Evolutionary conservation across 1,140 invertebrate species (phyloP).

Genomic region (Temnothorax curvispinosus): DNA sequence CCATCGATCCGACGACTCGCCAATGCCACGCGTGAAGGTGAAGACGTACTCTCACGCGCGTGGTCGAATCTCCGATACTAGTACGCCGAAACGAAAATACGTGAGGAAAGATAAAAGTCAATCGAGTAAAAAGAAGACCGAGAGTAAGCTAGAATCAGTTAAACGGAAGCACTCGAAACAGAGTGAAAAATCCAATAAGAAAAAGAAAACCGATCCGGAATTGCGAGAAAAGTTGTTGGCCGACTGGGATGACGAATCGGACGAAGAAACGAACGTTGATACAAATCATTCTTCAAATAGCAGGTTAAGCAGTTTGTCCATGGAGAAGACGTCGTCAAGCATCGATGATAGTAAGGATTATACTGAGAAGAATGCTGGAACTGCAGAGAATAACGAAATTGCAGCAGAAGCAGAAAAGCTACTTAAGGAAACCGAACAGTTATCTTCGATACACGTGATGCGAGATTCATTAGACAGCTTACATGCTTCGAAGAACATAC

Average conservation of each 20-base stretch:
- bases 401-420: conserved; percentile 79
- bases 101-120: conserved; percentile 80
- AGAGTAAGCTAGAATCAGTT: conserved; percentile 66
- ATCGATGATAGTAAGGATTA: conserved; percentile 49
- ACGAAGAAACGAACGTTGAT: conserved; percentile 73
- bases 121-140: conserved; percentile 72
- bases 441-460: conserved; percentile 61
- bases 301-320: conserved; percentile 22
- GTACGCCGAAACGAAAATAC: conserved; percentile 85
- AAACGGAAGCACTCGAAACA: conserved; percentile 81
- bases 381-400: conserved; percentile 68
- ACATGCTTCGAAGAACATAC: conserved; percentile 21
- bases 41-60: conserved; percentile 72
- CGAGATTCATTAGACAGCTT: conserved; percentile 41
- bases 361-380: conserved; percentile 37
- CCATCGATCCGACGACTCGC: conserved; percentile 83
- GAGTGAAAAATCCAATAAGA: conserved; percentile 79
- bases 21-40: conserved; percentile 63
- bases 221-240: conserved; percentile 83
- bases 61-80: conserved; percentile 66
- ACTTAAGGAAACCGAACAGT: conserved; percentile 79
- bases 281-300: conserved; percentile 52
- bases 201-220: conserved; percentile 82
- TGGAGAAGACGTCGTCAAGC: conserved; percentile 41
- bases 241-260: conserved; percentile 84